Percentiles rank a stretch among this genome's conserved stretches.
phyloP scores from a whole-genome alignment of 1,140 invertebrate genomes.

The Ctenoplectra terminalis region DNA sequence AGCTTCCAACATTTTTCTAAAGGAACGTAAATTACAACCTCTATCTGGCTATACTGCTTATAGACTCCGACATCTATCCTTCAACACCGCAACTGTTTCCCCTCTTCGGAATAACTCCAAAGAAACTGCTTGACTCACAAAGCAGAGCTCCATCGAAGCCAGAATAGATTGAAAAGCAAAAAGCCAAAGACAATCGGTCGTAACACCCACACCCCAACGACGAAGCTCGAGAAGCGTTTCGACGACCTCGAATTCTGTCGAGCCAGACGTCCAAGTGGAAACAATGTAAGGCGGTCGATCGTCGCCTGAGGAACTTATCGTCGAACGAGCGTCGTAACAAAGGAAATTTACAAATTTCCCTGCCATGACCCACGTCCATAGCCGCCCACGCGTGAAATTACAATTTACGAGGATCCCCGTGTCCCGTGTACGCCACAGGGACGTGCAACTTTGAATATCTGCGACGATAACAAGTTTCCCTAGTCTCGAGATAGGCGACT shows the following conservation, averaged over 20 bases:
- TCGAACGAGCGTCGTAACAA: slow-evolving; percentile 26
- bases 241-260: not conserved
- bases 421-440: not conserved
- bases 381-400: slow-evolving; percentile 50
- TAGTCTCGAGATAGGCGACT: slow-evolving; percentile 60
- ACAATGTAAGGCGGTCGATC: not conserved
- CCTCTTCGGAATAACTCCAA: not conserved
- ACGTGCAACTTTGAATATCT: slow-evolving; percentile 32
- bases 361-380: slow-evolving; percentile 7
- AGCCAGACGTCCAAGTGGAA: not conserved
- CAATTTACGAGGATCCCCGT: slow-evolving; percentile 29
- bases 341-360: slow-evolving; percentile 58
- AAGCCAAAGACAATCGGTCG: not conserved
- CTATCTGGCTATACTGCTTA: not conserved
- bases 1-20: too few relatives aligned
- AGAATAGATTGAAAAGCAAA: not conserved
- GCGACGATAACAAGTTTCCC: slow-evolving; percentile 59
- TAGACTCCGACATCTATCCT: not conserved
- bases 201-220: not conserved
- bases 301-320: not conserved
- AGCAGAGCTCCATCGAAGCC: too few relatives aligned
- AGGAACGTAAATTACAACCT: not conserved
- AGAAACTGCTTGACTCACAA: too few relatives aligned
- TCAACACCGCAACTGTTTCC: not conserved
- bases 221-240: too few relatives aligned